These are phyloP conservation scores for Eueides isabella DNA, from an alignment of 1,140 invertebrate species.

Conservation along the genomic window DNA sequence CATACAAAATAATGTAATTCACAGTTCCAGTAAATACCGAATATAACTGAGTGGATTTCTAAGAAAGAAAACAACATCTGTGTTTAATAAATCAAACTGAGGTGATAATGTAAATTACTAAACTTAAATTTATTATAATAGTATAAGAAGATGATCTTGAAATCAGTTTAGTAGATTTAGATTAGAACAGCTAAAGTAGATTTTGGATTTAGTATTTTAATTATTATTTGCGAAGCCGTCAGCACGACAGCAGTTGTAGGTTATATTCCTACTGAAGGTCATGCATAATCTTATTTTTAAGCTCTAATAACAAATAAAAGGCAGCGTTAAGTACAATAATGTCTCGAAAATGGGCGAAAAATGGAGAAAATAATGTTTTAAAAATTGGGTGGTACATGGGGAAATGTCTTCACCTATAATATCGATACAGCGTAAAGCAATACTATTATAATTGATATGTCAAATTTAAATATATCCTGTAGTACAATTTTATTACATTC, in stretches of 20 bases:
- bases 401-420: no score
- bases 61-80: conserved; percentile 3
- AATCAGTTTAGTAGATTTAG: no score
- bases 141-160: not conserved
- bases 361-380: no score
- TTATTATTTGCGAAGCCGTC: not conserved
- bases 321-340: no score
- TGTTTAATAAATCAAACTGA: not conserved
- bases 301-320: no score
- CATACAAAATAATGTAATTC: not conserved
- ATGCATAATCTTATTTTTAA: no score
- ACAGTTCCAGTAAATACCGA: not conserved
- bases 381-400: no score
- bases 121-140: not conserved
- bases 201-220: not conserved
- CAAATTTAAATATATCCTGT: conserved; percentile 3
- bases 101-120: conserved; percentile 3
- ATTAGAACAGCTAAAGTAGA: not conserved
- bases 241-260: no score
- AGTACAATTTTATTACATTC: conserved; percentile 11
- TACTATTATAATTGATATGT: not conserved
- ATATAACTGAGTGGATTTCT: conserved; percentile 1
- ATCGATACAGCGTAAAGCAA: no score
- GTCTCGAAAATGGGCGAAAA: no score
- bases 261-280: no score